Evolutionary conservation across 1,140 invertebrate species (phyloP).

Genomic region (Drosophila insularis): DNA sequence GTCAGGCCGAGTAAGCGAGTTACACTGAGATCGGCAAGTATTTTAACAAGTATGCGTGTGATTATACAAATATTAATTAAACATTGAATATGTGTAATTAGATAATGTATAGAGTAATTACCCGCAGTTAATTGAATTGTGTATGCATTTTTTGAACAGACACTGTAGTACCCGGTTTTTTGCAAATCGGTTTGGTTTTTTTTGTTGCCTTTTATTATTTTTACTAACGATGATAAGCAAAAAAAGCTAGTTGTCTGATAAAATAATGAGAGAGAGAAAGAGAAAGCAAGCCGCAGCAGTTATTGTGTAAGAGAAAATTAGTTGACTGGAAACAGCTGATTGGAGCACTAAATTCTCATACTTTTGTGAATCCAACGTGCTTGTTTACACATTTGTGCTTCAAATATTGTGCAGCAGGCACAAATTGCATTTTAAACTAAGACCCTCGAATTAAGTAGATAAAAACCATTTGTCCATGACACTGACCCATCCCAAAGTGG

Average conservation of each 20-base stretch:
- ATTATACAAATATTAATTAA: background rate
- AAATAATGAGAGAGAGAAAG: conserved; percentile 27
- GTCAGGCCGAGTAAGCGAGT: conserved; percentile 38
- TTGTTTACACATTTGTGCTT: background rate
- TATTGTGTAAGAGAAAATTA: conserved; percentile 26
- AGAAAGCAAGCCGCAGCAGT: background rate
- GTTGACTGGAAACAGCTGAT: conserved; percentile 37
- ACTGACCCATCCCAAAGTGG: background rate
- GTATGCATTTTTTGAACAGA: background rate
- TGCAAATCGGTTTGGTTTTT: background rate
- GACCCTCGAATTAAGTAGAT: background rate
- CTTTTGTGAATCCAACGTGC: background rate
- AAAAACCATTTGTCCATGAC: background rate
- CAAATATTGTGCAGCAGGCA: background rate
- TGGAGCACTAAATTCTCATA: background rate
- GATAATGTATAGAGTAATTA: too few species aligned
- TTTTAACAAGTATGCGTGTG: background rate
- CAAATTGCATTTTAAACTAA: background rate
- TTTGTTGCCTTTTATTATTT: background rate
- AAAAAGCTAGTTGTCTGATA: conserved; percentile 5
- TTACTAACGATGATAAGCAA: conserved; percentile 47
- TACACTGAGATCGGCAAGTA: conserved; percentile 42
- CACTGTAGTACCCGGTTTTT: conserved; percentile 5
- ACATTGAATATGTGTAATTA: too few species aligned
- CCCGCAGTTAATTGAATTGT: background rate